Percentiles rank a stretch among this genome's conserved stretches.
phyloP scores from a whole-genome alignment of 2,113 vertebrate species.

The Nothoprocta pentlandii region DNA sequence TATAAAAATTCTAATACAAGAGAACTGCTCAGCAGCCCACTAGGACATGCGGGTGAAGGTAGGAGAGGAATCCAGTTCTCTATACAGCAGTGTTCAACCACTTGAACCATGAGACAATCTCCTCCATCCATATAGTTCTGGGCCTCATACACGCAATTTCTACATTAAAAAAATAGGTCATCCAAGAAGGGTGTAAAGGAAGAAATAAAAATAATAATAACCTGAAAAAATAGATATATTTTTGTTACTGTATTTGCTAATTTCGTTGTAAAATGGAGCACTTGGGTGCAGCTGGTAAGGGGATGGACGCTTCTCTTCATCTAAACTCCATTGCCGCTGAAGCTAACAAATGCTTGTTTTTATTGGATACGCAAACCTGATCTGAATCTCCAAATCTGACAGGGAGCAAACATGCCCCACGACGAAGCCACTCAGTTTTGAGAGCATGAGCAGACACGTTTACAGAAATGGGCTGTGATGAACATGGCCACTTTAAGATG shows the following conservation, averaged over 20 bases:
- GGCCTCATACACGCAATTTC: not conserved
- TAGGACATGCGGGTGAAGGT: not conserved
- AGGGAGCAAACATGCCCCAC: not conserved
- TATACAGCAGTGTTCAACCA: not conserved
- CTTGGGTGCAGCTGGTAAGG: not conserved
- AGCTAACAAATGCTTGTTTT: not conserved
- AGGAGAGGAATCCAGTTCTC: not conserved
- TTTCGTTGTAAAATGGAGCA: not conserved
- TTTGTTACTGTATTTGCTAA: not conserved
- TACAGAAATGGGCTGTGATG: fast-evolving
- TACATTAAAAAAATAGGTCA: not conserved
- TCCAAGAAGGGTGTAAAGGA: not conserved
- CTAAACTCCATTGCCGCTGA: not conserved
- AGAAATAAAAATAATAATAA: not conserved
- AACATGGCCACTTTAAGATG: not conserved
- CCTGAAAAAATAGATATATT: not conserved
- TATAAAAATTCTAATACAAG: not conserved
- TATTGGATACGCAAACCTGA: not conserved
- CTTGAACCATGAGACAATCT: not conserved
- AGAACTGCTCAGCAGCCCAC: not conserved
- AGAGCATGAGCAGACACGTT: not conserved
- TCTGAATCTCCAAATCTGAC: not conserved
- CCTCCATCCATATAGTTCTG: not conserved
- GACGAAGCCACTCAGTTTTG: not conserved
- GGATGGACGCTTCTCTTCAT: not conserved